Conservation (phyloP, 1,140 invertebrate genomes). For the Xylocopa sonorina region DNA sequence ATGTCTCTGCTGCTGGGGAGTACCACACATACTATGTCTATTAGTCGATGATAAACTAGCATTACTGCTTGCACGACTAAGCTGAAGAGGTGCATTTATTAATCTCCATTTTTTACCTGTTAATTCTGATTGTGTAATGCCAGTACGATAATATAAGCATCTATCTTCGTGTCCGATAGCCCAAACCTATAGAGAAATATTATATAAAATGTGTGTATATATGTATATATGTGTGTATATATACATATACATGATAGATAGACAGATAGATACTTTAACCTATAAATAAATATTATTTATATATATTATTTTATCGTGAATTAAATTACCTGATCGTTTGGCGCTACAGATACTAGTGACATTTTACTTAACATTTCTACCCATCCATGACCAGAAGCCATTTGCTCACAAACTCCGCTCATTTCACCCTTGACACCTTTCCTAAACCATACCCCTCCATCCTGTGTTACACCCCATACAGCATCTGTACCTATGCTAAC, state of each 20-base stretch:
- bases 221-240: neutral
- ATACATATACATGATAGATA: neutral
- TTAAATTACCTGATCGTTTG: slow-evolving; percentile 90
- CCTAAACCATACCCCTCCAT: slow-evolving; percentile 94
- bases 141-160: slow-evolving; percentile 90
- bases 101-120: slow-evolving; percentile 94
- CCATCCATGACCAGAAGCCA: slow-evolving; percentile 90
- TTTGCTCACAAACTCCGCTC: slow-evolving; percentile 86
- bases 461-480: slow-evolving; percentile 93
- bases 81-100: slow-evolving; percentile 88
- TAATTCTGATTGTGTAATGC: slow-evolving; percentile 88
- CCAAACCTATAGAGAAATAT: slow-evolving; percentile 82
- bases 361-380: slow-evolving; percentile 93
- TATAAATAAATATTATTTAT: slow-evolving; percentile 27
- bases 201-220: no score
- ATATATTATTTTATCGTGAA: neutral
- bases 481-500: slow-evolving; percentile 92
- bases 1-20: slow-evolving; percentile 77
- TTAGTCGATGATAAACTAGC: slow-evolving; percentile 83
- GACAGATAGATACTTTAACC: neutral
- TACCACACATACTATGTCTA: slow-evolving; percentile 82
- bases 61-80: slow-evolving; percentile 90
- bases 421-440: slow-evolving; percentile 90
- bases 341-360: slow-evolving; percentile 90
- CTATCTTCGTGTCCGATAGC: slow-evolving; percentile 88